Evolutionary conservation across 2,888 invertebrate genomes (phyloP), one percentile per base, ranked within the genome.

Genomic region (Macrosiphum euphorbiae): DNA sequence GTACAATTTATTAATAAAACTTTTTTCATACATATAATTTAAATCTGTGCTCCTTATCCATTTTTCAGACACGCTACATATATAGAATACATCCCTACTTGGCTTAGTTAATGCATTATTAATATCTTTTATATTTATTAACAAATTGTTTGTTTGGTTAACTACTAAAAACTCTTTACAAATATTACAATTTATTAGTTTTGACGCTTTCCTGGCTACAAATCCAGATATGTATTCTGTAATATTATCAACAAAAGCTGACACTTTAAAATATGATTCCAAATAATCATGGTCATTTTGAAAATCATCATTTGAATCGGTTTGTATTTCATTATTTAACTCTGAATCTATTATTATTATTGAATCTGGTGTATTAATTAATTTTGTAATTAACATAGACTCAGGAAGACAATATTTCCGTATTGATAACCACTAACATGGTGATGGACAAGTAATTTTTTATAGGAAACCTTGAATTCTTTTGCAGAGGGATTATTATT

Each of bases 401-500:
- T 89, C 89, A 44, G 89, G 58, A 10, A 89, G 89, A 89, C 44
- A 89, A n/a, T n/a, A 41, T 89, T 89, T 35, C 89, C 44, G 41
- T 89, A 58, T 26, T 89, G 89, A 10, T 44, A 89, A 26, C 89
- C 89, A 89, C 58, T 89, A 41, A 58, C 87, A 87, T 87, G 87
- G 87, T 87, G 87, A 44, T 47, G 87, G 35, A 88, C 55, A 24
- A 88, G 26, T 26, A 55, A 41, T 44, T 89, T 89, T 89, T 89
- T 89, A 89, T 89, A 89, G 20, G 89, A 58, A 35, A 35, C 28
- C 58, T 89, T 89, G 26, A 89, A 89, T 61, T 89, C 58, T 41
- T 89, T 58, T 58, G 58, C 58, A 58, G 89, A 89, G 8, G 89
- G 89, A 61, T 89, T 89, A 44, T 89, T 89, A 41, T 89, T 89